A percentile compares a stretch with the other conserved stretches of the same genome.
Evolutionary conservation across 2,113 vertebrate genomes (phyloP).

Genomic region (Oreochromis aureus): DNA sequence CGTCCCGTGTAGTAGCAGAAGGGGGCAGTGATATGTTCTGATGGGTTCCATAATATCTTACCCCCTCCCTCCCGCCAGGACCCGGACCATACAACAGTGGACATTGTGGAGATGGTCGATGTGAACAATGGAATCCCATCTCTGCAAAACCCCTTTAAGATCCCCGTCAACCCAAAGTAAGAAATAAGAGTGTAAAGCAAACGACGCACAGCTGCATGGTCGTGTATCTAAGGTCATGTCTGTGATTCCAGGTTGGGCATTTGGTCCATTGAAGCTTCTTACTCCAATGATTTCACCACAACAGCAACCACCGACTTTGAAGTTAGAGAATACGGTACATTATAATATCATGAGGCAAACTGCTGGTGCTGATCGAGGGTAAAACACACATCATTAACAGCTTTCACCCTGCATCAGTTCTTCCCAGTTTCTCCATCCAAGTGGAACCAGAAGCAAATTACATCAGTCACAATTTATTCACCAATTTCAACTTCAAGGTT

Average conservation of each 20-base stretch:
- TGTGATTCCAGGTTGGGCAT: conserved; percentile 75
- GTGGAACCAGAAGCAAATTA: conserved; percentile 53
- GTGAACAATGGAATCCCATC: conserved; percentile 85
- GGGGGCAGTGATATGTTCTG: neutral
- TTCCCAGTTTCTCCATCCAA: conserved; percentile 68
- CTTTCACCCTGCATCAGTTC: conserved; percentile 36
- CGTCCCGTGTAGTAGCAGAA: neutral
- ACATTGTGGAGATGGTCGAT: conserved; percentile 79
- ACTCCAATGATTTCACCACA: conserved; percentile 80
- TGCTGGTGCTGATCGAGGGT: neutral
- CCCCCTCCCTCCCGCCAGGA: conserved; percentile 74
- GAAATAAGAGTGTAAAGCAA: neutral
- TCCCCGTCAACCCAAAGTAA: conserved; percentile 90
- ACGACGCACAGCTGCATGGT: rapidly evolving
- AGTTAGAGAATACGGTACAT: conserved; percentile 84
- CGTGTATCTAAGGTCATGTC: neutral
- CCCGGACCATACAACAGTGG: conserved; percentile 77
- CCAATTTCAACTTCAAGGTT: conserved; percentile 54
- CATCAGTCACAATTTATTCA: conserved; percentile 50
- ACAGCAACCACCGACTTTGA: conserved; percentile 77
- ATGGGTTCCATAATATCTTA: neutral
- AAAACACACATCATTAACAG: neutral
- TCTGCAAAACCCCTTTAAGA: conserved; percentile 86
- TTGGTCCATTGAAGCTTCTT: conserved; percentile 86
- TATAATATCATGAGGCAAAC: neutral